Conservation (phyloP, 1,140 invertebrate genomes). For the Drosophila mayri region DNA sequence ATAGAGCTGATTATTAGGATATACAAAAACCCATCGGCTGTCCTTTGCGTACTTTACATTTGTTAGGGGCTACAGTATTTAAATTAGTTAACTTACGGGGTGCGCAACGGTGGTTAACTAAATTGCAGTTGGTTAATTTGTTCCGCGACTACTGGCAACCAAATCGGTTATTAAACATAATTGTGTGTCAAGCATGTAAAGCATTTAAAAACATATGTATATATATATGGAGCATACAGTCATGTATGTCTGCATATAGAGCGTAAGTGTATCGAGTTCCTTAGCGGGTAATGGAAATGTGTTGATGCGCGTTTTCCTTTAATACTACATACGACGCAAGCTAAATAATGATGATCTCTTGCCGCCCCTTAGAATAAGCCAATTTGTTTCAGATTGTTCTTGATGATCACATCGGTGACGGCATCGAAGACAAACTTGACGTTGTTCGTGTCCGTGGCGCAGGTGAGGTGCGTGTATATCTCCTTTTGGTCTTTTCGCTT, state of each 20-base stretch:
- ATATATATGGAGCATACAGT: conserved; percentile 49
- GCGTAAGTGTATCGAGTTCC: conserved; percentile 49
- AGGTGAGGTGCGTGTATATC: conserved; percentile 96
- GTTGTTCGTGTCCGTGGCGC: conserved; percentile 96
- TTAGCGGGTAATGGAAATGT: conserved; percentile 76
- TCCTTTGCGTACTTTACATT: conserved; percentile 64
- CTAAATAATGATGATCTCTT: conserved; percentile 35
- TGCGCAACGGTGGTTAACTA: conserved; percentile 52
- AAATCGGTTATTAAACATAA: conserved; percentile 69
- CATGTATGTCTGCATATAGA: conserved; percentile 34
- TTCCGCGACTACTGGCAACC: conserved; percentile 77
- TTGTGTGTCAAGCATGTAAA: conserved; percentile 57
- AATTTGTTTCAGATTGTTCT: conserved; percentile 96
- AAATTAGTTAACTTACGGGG: conserved; percentile 67
- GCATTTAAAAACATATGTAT: conserved; percentile 54
- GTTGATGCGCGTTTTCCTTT: conserved; percentile 63
- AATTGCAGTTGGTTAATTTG: conserved; percentile 68
- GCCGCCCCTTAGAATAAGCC: conserved; percentile 87
- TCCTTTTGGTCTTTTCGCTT: conserved; percentile 95
- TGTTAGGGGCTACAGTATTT: conserved; percentile 53
- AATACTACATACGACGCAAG: conserved; percentile 70
- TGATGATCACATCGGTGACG: conserved; percentile 96
- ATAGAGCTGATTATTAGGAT: conserved; percentile 24
- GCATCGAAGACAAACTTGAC: conserved; percentile 97
- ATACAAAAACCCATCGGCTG: conserved; percentile 39